Percentiles rank a stretch among this genome's conserved stretches.
phyloP scores from a whole-genome alignment of 2,888 invertebrate genomes.

The Drosophila acutilabella region DNA sequence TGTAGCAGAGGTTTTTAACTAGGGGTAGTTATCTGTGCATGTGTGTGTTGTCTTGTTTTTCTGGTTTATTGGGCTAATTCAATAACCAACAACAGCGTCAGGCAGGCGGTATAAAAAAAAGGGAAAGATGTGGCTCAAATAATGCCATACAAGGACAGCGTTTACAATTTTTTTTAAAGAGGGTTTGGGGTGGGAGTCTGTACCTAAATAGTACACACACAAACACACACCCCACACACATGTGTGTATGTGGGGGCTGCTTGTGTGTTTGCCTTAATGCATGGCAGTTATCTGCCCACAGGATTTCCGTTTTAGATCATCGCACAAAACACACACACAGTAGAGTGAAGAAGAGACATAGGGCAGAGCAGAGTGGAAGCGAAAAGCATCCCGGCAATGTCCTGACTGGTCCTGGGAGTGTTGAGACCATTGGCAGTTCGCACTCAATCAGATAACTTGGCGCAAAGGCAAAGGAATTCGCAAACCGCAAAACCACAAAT shows the following conservation, averaged over 20 bases:
- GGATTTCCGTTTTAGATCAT: conserved; percentile 84
- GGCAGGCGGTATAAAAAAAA: conserved; percentile 64
- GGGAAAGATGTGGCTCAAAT: conserved; percentile 9
- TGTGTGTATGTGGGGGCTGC: conserved; percentile 1
- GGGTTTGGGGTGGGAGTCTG: conserved; percentile 17
- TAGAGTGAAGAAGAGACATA: neutral
- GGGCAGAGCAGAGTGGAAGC: neutral
- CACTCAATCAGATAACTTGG: conserved; percentile 85
- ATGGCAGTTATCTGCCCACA: conserved; percentile 81
- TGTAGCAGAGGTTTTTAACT: neutral
- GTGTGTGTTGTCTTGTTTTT: conserved; percentile 83
- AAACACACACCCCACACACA: conserved; percentile 4
- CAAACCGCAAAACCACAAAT: conserved; percentile 65
- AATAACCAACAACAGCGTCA: conserved; percentile 83
- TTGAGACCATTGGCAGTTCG: conserved; percentile 80
- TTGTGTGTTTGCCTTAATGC: conserved; percentile 54
- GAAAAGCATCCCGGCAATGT: conserved; percentile 42
- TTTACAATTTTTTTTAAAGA: conserved; percentile 10
- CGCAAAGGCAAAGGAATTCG: conserved; percentile 68
- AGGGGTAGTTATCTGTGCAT: conserved; percentile 6
- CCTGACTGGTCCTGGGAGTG: conserved; percentile 50
- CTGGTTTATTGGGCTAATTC: conserved; percentile 86
- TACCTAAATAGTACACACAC: conserved; percentile 44
- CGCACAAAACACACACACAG: conserved; percentile 54
- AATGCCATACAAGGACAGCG: conserved; percentile 38